phyloP scores from a whole-genome alignment of 1,140 invertebrate genomes.

The Spodoptera frugiperda region DNA sequence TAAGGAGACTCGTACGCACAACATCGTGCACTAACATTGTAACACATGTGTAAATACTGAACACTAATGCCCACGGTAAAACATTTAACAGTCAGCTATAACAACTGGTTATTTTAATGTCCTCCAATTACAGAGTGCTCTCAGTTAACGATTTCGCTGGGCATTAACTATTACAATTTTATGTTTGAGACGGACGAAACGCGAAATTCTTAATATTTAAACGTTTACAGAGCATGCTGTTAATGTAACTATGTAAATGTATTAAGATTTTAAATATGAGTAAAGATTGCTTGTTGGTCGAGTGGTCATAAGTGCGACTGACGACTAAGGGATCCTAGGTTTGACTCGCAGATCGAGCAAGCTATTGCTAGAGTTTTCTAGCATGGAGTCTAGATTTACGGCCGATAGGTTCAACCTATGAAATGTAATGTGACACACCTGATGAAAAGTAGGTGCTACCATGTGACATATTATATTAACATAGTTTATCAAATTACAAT shows the following conservation, averaged over 20 bases:
- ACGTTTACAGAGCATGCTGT: constrained; percentile 40
- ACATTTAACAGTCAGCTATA: constrained; percentile 82
- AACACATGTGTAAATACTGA: constrained; percentile 76
- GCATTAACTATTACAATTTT: constrained; percentile 84
- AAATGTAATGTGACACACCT: too few species aligned
- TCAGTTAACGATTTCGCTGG: constrained; percentile 80
- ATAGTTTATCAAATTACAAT: too few species aligned
- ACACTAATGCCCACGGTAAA: constrained; percentile 80
- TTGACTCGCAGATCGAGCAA: too few species aligned
- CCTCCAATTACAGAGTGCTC: constrained; percentile 83
- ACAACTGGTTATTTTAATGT: constrained; percentile 82
- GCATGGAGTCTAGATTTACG: too few species aligned
- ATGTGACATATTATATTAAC: too few species aligned
- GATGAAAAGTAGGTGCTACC: too few species aligned
- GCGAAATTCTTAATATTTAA: constrained; percentile 72
- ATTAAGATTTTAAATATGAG: neutral
- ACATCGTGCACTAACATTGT: constrained; percentile 67
- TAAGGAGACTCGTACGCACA: constrained; percentile 49
- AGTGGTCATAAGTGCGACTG: too few species aligned
- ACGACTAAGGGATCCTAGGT: too few species aligned
- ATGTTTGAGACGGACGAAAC: constrained; percentile 72
- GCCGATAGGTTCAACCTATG: too few species aligned
- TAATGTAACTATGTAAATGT: constrained; percentile 1
- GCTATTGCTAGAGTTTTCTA: too few species aligned
- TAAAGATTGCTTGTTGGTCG: too few species aligned